Evolutionary conservation across 2,888 invertebrate genomes (phyloP), one percentile per base, ranked within the genome.

Genomic region (Cryptophagus acutangulus): DNA sequence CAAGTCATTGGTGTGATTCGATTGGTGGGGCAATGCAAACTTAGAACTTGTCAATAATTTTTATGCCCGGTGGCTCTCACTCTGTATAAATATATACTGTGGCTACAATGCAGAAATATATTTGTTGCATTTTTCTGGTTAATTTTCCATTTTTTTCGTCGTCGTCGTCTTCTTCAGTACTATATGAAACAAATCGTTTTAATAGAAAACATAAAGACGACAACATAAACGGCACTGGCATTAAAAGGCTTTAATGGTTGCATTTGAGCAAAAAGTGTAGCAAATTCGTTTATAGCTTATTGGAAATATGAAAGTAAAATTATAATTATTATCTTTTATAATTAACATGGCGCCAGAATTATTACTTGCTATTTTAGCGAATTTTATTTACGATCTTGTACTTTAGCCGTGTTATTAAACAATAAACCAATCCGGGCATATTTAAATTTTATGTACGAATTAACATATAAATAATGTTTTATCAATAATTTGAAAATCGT

Each of bases 1-100:
- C 54, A 56, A 65, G 58, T 63, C 63, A 66, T 66, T 65, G 66
- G 65, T 63, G 62, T 59, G 53, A 57, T 48, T 52, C 49, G 40
- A 26, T 50, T 58, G 57, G 60, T 58, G 62, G 61, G 61, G 61
- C 28, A 31, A 16, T 31, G 31, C 31, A 13, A 31, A 31, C 16
- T 13, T 16, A 35, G 46, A 44, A 42, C 45, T 39, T 39, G 41
- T 35, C 43, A 44, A 41, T 38, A 40, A 51, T 51, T 54, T 52
- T 54, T 52, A 49, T 46, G 46, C 49, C 46, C 45, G 40, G 26
- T 39, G 45, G 46, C 31, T 39, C 26, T 43, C 25, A 26, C n/a
- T 26, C 12, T 8, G n/a, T 26, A 13, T 8, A 26, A 3, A n/a
- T 26, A 26, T 3, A 3, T 26, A 13, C 26, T 26, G 26, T 26